Evolutionary conservation across 2,888 invertebrate genomes (phyloP).

Genomic region (Platycheirus albimanus): DNA sequence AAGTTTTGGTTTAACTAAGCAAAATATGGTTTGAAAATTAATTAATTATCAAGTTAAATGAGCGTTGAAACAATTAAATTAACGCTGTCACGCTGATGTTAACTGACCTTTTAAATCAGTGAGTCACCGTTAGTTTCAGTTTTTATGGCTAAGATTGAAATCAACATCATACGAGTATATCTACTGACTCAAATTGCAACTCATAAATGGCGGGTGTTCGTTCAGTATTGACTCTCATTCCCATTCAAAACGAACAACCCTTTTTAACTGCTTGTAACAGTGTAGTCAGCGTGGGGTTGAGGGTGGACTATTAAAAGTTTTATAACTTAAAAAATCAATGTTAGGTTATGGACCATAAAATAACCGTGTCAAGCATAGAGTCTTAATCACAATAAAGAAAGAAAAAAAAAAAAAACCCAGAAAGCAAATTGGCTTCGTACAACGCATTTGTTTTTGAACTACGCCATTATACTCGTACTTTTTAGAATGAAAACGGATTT

Average conservation of each 20-base stretch:
- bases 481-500: conserved; percentile 8
- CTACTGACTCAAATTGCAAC: no score
- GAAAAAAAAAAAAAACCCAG: conserved; percentile 2
- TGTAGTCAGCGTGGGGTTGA: neutral
- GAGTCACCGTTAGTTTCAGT: no score
- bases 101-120: no score
- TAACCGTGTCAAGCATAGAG: conserved; percentile 27
- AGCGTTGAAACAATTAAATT: no score
- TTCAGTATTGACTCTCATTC: neutral
- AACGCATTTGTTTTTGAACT: conserved; percentile 3
- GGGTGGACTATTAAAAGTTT: neutral
- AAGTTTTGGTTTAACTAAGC: no score
- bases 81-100: no score
- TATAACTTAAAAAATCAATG: conserved; percentile 16
- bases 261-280: neutral
- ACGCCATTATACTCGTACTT: neutral
- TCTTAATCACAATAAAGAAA: neutral
- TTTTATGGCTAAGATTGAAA: no score
- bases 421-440: neutral
- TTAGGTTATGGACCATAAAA: conserved; percentile 28
- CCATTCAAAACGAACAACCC: neutral
- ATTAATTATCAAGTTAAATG: no score
- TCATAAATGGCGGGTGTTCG: no score
- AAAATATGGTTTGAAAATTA: no score
- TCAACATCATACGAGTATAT: no score